phyloP scores from a whole-genome alignment of 2,113 vertebrate genomes.

The Nanorana parkeri region DNA sequence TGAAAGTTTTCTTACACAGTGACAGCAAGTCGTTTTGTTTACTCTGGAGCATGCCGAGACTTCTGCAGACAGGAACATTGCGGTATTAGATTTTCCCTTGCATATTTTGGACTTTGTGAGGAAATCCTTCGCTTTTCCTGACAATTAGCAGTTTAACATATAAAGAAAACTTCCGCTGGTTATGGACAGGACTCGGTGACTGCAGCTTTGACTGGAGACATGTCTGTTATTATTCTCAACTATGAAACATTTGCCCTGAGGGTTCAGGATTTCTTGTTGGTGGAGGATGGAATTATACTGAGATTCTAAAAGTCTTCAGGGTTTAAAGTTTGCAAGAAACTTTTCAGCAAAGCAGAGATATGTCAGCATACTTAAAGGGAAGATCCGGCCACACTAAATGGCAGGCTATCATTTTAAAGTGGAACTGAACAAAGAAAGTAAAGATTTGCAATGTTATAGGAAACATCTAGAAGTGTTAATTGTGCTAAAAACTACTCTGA shows the following conservation, averaged over 20 bases:
- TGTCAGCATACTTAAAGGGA: background rate
- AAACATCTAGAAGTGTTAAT: no score
- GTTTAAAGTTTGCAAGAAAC: background rate
- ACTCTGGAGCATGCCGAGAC: conserved; percentile 41
- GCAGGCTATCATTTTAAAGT: no score
- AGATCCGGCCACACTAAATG: background rate
- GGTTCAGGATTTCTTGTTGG: background rate
- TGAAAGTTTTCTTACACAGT: background rate
- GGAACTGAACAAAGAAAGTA: no score
- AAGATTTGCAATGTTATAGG: no score
- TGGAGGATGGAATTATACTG: conserved; percentile 7
- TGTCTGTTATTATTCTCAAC: conserved; percentile 32
- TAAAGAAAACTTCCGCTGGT: conserved; percentile 54
- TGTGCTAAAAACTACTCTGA: no score
- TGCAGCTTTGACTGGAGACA: conserved; percentile 25
- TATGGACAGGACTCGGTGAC: conserved; percentile 26
- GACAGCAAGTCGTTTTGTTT: conserved; percentile 27
- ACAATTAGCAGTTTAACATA: conserved; percentile 53
- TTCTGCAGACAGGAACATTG: conserved; percentile 45
- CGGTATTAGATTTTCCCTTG: conserved; percentile 25
- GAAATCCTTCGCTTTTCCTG: conserved; percentile 55
- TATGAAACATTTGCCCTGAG: conserved; percentile 34
- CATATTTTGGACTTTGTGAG: conserved; percentile 48
- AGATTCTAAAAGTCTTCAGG: background rate
- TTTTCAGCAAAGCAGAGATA: no score